Evolutionary conservation across 2,113 vertebrate genomes (phyloP).

Genomic region (Zosterops lateralis): DNA sequence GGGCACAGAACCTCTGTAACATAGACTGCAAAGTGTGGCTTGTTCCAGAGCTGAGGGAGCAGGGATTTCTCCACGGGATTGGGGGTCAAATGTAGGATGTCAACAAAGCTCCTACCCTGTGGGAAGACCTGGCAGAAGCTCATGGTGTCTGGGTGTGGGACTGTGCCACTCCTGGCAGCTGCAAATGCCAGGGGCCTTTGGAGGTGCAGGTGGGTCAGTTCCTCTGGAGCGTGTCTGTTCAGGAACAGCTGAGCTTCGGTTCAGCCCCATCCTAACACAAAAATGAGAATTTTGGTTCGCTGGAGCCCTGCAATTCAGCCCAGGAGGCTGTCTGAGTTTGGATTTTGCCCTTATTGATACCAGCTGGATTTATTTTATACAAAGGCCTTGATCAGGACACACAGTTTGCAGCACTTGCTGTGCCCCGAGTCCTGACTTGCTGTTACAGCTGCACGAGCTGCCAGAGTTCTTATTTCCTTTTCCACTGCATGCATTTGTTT

Average conservation of each 20-base stretch:
- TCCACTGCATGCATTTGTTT: background rate
- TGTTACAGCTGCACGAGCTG: background rate
- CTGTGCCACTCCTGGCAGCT: background rate
- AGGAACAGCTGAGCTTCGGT: background rate
- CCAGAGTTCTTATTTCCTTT: background rate
- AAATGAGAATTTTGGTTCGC: background rate
- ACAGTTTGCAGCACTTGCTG: background rate
- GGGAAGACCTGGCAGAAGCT: background rate
- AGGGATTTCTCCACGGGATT: background rate
- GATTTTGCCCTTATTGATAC: background rate
- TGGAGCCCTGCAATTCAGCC: background rate
- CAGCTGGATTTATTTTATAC: background rate
- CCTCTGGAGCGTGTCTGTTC: background rate
- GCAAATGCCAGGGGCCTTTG: background rate
- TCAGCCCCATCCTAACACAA: background rate
- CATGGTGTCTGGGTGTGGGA: fast-evolving
- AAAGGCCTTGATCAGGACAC: background rate
- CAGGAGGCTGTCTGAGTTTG: background rate
- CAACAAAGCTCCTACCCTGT: background rate
- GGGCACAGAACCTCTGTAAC: background rate
- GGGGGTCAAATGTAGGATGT: background rate
- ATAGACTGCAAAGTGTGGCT: background rate
- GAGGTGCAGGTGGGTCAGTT: background rate
- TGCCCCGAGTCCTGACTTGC: background rate
- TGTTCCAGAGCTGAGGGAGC: background rate